Base-by-base conservation (phyloP, 2,888 invertebrate species). In the Hylaea fasciaria region DNA sequence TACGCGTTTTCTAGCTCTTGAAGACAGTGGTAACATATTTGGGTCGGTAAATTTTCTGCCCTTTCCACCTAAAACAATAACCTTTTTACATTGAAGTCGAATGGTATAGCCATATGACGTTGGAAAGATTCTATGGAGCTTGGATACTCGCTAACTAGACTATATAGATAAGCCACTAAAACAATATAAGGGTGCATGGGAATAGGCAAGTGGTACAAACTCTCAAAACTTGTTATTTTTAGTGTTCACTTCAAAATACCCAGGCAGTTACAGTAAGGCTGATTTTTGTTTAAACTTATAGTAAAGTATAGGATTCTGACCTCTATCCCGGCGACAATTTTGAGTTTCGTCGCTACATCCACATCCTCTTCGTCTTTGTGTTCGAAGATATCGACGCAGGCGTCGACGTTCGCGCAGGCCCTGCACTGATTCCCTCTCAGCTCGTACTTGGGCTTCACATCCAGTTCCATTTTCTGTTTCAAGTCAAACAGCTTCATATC, bases 401-500 rank as follows among this genome's bases (percentile, higher is more conserved):
- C 88, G 0, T 81, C 81, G n/a, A 80, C 77, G 14, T 72, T 78
- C 0, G 77, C 82, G 50, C 91, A 92, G 0, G 88, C 78, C 29
- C 91, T 71, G 52, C 91, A 92, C 10, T 80, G 74, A 13, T 76
- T 81, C 1, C 73, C 78, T 10, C 74, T 63, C 5, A 68, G 66
- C 67, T 87, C 86, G 16, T 57, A 66, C 61, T 87, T 87, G 0
- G 85, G 85, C 63, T 82, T 85, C 29, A 84, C 68, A 17, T 74
- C 69, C 9, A 75, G 41, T 16, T 78, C 72, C 55, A 87, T 48
- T 61, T 76, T 82, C 68, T 87, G 84, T 57, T 91, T 91, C 48
- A 91, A 65, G 22, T 91, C 91, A 16, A 85, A 77, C 40, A 91
- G 68, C 56, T 90, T 91, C 69, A 91, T 85, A 52, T 92, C 89